phyloP scores from a whole-genome alignment of 2,113 vertebrate genomes.

The Accipiter cooperii region DNA sequence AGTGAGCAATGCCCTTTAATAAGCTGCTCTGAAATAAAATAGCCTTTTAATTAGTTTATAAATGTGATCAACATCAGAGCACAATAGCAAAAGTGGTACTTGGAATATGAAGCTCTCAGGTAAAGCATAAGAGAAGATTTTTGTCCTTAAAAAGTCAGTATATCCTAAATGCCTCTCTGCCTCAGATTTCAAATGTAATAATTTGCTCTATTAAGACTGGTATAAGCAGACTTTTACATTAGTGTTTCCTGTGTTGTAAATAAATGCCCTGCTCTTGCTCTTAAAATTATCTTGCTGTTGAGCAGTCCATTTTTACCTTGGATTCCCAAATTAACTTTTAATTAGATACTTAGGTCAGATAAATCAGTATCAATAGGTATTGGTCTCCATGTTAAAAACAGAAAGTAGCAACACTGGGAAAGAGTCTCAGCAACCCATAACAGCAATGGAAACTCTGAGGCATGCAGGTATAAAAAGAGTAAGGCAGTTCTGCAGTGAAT shows the following conservation, averaged over 20 bases:
- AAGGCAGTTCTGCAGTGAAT: not conserved
- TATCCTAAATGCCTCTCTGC: not conserved
- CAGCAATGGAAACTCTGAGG: not conserved
- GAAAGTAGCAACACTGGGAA: not conserved
- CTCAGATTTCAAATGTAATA: not conserved
- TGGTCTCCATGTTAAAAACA: not conserved
- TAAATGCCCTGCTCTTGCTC: not conserved
- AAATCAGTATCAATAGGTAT: not conserved
- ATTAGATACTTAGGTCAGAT: not conserved
- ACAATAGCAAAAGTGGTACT: not conserved
- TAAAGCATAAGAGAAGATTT: not conserved
- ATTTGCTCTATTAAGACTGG: not conserved
- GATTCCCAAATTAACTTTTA: not conserved
- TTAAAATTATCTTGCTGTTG: not conserved
- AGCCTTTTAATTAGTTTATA: constrained; percentile 5
- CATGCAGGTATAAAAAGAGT: not conserved
- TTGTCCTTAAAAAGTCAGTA: not conserved
- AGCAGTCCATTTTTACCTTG: not conserved
- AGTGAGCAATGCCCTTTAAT: not conserved
- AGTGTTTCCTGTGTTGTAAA: not conserved
- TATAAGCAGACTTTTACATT: not conserved
- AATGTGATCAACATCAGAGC: constrained; percentile 40
- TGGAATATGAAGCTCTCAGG: not conserved
- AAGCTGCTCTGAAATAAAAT: not conserved
- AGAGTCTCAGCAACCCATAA: not conserved